Base-by-base conservation (phyloP, 2,888 invertebrate genomes). In the Xestobium rufovillosum region DNA sequence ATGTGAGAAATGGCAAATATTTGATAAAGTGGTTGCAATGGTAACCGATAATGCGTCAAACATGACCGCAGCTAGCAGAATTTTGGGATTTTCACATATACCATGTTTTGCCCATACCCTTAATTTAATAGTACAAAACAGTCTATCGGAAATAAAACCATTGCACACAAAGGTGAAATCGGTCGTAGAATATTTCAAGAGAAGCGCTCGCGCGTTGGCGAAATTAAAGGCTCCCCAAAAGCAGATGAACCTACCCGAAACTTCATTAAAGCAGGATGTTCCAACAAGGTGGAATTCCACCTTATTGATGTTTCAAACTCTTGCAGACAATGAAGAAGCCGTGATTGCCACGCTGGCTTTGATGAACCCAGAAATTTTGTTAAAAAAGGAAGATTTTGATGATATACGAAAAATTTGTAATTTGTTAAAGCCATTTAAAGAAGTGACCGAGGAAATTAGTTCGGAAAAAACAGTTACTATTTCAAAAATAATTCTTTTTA, bases 71-170 rank as follows among this genome's bases (percentile, higher is more conserved):
- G 48, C 47, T 31, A 36, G 44, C 31, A 45, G 45, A 42, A 39
- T 48, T 14, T 36, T 37, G n/a, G 32, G 25, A 8, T 48, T 47
- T 47, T 32, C 36, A 4, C 44, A 44, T 31, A 36, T 47, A 25
- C 44, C 40, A 25, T 50, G 49, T 43, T 50, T 50, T 32, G 47
- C 49, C 25, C 49, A 52, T 37, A 44, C 36, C 32, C 31, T 51
- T 26, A 51, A 47, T 43, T 17, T 38, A 17, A 31, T 31, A 11
- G 31, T 31, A 4, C 17, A 31, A 10, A n/a, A 16, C 4, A 17
- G 16, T 9, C 31, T 31, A 2, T n/a, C 8, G 9, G 4, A 2
- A 8, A 3, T 34, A 9, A 26, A 30, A 14, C 8, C 16, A 2
- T 26, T 34, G 2, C 14, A 13, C 2, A 30, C 14, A n/a, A 41